phyloP scores from a whole-genome alignment of 2,888 invertebrate species.

The Leptarthrus brevirostris region DNA sequence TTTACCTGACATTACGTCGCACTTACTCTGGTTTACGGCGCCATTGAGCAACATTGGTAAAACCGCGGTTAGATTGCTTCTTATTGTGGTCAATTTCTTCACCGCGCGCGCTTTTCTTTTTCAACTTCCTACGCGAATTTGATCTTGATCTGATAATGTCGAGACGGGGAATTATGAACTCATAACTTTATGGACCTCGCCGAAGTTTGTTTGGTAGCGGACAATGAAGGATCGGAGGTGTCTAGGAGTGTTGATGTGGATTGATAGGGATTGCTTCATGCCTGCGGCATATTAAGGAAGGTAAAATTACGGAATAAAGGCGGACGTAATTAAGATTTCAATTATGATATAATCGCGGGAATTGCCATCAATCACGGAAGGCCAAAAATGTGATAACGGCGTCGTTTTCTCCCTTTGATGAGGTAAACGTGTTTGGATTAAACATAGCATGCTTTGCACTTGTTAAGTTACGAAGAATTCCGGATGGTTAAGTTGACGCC shows the following conservation, averaged over 20 bases:
- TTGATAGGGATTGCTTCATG: background rate
- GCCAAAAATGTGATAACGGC: too few relatives aligned
- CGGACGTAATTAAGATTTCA: slow-evolving; percentile 29
- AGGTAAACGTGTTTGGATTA: too few relatives aligned
- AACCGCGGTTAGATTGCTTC: background rate
- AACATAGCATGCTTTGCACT: too few relatives aligned
- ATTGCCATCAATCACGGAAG: background rate
- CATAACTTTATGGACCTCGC: background rate
- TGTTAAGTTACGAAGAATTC: too few relatives aligned
- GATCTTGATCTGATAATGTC: slow-evolving; percentile 27
- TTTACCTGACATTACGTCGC: slow-evolving; percentile 32
- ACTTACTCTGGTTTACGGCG: background rate
- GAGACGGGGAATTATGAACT: slow-evolving; percentile 17
- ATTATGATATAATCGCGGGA: slow-evolving; percentile 15
- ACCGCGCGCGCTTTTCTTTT: background rate
- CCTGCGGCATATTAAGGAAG: background rate
- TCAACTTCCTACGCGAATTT: slow-evolving; percentile 11
- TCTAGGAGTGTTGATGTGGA: slow-evolving; percentile 11
- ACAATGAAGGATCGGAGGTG: slow-evolving; percentile 28
- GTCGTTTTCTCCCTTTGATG: too few relatives aligned
- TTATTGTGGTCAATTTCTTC: slow-evolving; percentile 33
- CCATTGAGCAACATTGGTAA: background rate
- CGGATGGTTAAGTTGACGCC: too few relatives aligned
- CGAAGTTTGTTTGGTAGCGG: background rate
- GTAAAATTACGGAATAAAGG: slow-evolving; percentile 5